Conservation (phyloP, 2,888 invertebrate species). For the Nomada ferruginata region DNA sequence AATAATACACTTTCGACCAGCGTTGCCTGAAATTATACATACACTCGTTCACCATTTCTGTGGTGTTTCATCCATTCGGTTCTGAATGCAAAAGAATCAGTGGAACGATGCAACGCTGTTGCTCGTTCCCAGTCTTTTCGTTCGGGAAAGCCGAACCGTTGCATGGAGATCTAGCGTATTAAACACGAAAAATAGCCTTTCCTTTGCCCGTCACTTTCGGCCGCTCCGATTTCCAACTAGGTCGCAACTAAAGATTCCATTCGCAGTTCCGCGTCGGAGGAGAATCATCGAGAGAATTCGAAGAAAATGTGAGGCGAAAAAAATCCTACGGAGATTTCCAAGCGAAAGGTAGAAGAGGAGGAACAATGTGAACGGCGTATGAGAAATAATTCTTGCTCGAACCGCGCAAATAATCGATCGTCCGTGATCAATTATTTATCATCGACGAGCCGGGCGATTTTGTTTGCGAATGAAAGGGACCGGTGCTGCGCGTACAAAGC, state of each 20-base stretch:
- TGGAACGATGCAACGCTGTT: neutral
- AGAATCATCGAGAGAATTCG: neutral
- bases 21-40: neutral
- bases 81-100: neutral
- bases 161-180: no score
- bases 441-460: conserved; percentile 29
- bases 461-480: conserved; percentile 13
- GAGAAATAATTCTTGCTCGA: conserved; percentile 19
- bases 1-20: no score
- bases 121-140: neutral
- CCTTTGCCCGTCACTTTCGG: neutral
- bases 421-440: conserved; percentile 42
- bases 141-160: no score
- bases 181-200: neutral
- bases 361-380: neutral
- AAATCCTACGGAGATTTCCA: neutral
- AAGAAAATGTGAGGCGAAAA: neutral
- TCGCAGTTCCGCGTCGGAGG: neutral
- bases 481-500: conserved; percentile 33
- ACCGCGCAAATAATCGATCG: conserved; percentile 2
- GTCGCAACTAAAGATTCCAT: conserved; percentile 13
- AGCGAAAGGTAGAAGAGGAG: no score
- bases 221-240: neutral
- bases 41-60: neutral
- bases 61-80: neutral